A percentile compares a stretch with the other conserved stretches of the same genome.
Evolutionary conservation across 2,113 vertebrate genomes (phyloP).

Genomic region (Toxostoma redivivum): DNA sequence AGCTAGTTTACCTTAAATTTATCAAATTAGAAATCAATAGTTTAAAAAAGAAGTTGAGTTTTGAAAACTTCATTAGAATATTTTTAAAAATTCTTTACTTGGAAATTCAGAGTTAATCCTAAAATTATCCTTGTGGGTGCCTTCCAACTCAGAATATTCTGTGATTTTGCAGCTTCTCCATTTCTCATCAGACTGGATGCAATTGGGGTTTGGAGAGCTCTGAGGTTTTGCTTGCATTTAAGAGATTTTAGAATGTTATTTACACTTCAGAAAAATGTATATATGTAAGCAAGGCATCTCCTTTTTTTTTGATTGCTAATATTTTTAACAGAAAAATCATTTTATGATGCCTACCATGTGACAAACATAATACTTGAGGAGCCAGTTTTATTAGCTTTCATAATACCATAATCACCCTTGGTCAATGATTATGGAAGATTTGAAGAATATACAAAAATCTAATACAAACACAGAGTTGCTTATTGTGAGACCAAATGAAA

Average conservation of each 20-base stretch:
- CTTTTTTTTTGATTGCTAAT: neutral
- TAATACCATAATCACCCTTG: neutral
- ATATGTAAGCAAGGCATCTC: neutral
- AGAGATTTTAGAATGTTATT: neutral
- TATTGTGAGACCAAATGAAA: neutral
- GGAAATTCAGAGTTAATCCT: neutral
- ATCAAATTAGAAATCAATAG: neutral
- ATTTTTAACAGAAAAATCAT: neutral
- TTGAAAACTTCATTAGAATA: neutral
- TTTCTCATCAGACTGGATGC: neutral
- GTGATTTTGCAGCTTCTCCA: neutral
- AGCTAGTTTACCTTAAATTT: neutral
- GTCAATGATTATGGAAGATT: neutral
- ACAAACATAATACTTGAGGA: neutral
- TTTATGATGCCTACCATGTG: neutral
- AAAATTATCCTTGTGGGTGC: neutral
- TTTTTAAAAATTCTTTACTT: rapidly evolving
- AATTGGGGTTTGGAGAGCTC: rapidly evolving
- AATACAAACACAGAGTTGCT: neutral
- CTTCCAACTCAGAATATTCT: neutral
- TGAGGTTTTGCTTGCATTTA: neutral
- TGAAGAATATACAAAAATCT: neutral
- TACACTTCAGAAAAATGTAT: neutral
- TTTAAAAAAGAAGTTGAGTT: neutral
- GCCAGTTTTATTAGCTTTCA: neutral